Evolutionary conservation across 1,140 invertebrate genomes (phyloP).

Genomic region (Marisa cornuarietis): DNA sequence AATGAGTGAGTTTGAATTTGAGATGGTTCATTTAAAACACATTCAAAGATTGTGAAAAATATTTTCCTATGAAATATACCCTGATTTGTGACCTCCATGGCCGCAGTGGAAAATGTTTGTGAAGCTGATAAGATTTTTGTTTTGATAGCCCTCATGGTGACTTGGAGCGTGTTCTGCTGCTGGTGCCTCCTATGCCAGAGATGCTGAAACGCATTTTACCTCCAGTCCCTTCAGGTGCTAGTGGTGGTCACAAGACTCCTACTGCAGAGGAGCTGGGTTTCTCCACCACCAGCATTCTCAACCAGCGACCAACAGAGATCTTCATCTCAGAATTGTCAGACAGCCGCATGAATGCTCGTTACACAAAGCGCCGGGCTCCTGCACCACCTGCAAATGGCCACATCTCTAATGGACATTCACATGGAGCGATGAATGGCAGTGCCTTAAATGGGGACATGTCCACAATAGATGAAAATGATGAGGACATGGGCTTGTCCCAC

Average conservation of each 20-base stretch:
- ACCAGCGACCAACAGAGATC: constrained; percentile 57
- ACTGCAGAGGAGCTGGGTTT: constrained; percentile 45
- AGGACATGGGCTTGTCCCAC: constrained; percentile 40
- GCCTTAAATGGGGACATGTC: constrained; percentile 45
- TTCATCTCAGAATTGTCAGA: constrained; percentile 53
- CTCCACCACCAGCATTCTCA: constrained; percentile 57
- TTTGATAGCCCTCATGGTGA: constrained; percentile 63
- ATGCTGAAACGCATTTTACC: constrained; percentile 38
- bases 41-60: too few species aligned
- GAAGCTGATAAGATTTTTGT: constrained; percentile 6
- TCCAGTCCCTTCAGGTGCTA: not conserved
- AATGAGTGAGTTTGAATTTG: too few species aligned
- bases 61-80: not conserved
- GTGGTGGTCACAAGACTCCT: not conserved
- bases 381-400: constrained; percentile 46
- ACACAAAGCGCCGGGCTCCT: constrained; percentile 51
- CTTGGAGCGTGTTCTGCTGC: constrained; percentile 51
- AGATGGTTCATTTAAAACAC: too few species aligned
- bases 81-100: not conserved
- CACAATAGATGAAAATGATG: constrained; percentile 36
- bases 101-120: not conserved
- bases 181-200: constrained; percentile 49
- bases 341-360: constrained; percentile 56
- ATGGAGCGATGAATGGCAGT: not conserved
- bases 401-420: constrained; percentile 39